Evolutionary conservation across 2,888 invertebrate species (phyloP).

Genomic region (Ptychoptera albimana): DNA sequence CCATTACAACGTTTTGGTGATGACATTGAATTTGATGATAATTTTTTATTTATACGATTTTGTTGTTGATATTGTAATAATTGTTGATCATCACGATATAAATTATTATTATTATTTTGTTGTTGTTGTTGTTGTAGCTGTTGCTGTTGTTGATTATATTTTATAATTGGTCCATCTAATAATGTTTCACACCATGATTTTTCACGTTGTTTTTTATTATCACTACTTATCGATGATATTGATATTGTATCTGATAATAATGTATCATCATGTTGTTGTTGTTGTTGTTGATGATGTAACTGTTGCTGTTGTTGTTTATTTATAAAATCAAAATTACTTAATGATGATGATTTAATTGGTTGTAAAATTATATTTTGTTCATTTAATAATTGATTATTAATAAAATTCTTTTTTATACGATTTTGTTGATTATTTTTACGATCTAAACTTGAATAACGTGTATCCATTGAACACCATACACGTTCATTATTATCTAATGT

Average conservation of each 20-base stretch:
- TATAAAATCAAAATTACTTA: constrained; percentile 14
- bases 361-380: constrained; percentile 1
- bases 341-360: constrained; percentile 12
- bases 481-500: constrained; percentile 11
- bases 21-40: constrained; percentile 28
- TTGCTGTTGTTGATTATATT: constrained; percentile 10
- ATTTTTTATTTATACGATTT: constrained; percentile 19
- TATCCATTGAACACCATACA: constrained; percentile 12
- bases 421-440: constrained; percentile 6
- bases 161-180: constrained; percentile 24
- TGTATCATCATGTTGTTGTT: constrained; percentile 2
- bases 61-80: constrained; percentile 5
- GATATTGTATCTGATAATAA: constrained; percentile 21
- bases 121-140: background rate
- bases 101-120: background rate
- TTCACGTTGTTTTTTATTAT: constrained; percentile 23
- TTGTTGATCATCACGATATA: background rate
- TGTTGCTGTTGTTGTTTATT: constrained; percentile 12
- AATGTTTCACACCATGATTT: constrained; percentile 30
- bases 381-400: background rate
- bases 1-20: constrained; percentile 4
- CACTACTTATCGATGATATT: constrained; percentile 20
- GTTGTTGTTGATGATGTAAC: constrained; percentile 24
- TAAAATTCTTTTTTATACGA: background rate
- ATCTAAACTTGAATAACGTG: constrained; percentile 7